A percentile compares a stretch with the other conserved stretches of the same genome.
These are phyloP conservation scores for Diarsia mendica DNA, from an alignment of 2,888 invertebrate species.

Conservation along the genomic window DNA sequence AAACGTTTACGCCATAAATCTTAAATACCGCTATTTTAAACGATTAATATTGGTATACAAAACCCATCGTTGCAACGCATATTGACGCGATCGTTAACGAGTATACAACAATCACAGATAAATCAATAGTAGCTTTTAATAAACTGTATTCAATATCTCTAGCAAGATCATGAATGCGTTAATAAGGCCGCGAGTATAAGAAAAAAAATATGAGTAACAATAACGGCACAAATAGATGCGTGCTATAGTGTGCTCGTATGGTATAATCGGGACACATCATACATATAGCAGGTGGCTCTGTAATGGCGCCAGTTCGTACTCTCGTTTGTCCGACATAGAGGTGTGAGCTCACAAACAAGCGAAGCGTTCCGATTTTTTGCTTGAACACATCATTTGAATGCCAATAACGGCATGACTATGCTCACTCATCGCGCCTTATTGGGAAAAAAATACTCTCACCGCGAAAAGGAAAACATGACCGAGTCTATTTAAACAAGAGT, in stretches of 20 bases:
- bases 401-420: constrained; percentile 82
- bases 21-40: constrained; percentile 52
- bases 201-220: constrained; percentile 74
- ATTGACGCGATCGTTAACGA: constrained; percentile 57
- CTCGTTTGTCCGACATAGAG: constrained; percentile 80
- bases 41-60: constrained; percentile 55
- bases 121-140: constrained; percentile 65
- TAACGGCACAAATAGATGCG: constrained; percentile 79
- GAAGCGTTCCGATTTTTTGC: constrained; percentile 82
- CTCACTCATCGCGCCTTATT: constrained; percentile 80
- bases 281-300: constrained; percentile 76
- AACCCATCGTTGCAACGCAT: constrained; percentile 45
- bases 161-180: constrained; percentile 69
- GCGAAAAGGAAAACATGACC: constrained; percentile 82
- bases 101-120: constrained; percentile 52
- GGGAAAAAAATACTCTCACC: constrained; percentile 83
- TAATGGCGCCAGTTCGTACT: constrained; percentile 77
- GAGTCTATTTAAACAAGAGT: constrained; percentile 73
- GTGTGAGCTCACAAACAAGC: constrained; percentile 76
- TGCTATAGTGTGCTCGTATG: constrained; percentile 59
- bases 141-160: constrained; percentile 66
- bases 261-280: constrained; percentile 73
- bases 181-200: constrained; percentile 69
- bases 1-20: constrained; percentile 58
- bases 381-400: constrained; percentile 82